Conservation (phyloP, 2,797 vertebrate genomes). For the Microhierax caerulescens region DNA sequence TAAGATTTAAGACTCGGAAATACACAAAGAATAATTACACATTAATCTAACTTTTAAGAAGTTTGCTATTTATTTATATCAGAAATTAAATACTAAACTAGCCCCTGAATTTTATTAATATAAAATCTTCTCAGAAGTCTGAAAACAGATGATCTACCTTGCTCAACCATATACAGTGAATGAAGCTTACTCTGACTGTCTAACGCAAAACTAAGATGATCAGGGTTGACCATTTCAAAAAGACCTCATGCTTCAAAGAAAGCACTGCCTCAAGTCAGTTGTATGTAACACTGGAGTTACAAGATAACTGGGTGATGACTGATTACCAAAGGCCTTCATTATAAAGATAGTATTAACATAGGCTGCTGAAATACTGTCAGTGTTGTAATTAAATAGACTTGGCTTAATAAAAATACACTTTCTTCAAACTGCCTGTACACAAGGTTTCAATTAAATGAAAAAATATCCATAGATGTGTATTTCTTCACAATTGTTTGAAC, state of each 20-base stretch:
- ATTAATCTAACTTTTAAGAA: not conserved
- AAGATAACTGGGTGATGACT: not conserved
- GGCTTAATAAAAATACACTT: not conserved
- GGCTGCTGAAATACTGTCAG: not conserved
- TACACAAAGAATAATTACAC: not conserved
- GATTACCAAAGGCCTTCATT: not conserved
- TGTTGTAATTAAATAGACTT: not conserved
- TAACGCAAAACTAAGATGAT: not conserved
- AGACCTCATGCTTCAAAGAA: not conserved
- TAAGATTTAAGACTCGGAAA: not conserved
- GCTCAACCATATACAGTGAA: not conserved
- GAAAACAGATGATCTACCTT: not conserved
- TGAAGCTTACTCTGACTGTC: not conserved
- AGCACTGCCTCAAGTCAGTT: not conserved
- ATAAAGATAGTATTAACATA: not conserved
- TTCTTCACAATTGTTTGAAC: not conserved
- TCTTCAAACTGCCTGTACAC: not conserved
- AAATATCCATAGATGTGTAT: not conserved
- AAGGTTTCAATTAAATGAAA: not conserved
- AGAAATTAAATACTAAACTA: not conserved
- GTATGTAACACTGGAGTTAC: no score
- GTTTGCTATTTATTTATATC: not conserved
- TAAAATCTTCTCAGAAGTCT: not conserved
- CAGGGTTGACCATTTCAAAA: not conserved
- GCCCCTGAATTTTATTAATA: not conserved